A percentile compares a stretch with the other conserved stretches of the same genome.
These are phyloP conservation scores for Mythimna vitellina DNA, from an alignment of 2,888 invertebrate genomes.

Conservation along the genomic window DNA sequence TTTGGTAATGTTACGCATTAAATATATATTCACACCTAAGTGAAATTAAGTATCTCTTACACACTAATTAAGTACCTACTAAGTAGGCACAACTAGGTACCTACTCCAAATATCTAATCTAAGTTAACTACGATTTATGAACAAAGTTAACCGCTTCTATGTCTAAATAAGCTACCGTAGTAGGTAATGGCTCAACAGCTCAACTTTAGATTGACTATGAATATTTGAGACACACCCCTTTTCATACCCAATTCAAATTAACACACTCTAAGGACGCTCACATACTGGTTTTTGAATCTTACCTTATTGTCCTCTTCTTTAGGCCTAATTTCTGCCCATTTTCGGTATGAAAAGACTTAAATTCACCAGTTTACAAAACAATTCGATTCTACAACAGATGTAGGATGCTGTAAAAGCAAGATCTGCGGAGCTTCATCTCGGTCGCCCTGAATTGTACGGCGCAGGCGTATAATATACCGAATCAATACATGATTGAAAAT, in stretches of 20 bases:
- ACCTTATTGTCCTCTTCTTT: constrained; percentile 46
- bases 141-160: constrained; percentile 16
- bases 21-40: no score
- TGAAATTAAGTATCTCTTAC: no score
- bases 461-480: constrained; percentile 77
- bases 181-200: constrained; percentile 61
- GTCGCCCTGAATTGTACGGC: constrained; percentile 76
- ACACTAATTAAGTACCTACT: no score
- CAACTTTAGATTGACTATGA: constrained; percentile 75
- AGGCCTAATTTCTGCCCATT: constrained; percentile 34
- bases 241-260: constrained; percentile 9
- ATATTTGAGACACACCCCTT: constrained; percentile 72
- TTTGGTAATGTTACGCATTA: no score
- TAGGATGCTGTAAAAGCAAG: constrained; percentile 77
- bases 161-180: constrained; percentile 45
- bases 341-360: constrained; percentile 17
- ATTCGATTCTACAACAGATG: constrained; percentile 73
- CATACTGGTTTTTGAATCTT: constrained; percentile 35
- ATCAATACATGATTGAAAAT: constrained; percentile 29
- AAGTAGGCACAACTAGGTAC: no score
- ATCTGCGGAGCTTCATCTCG: constrained; percentile 78
- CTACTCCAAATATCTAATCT: background rate
- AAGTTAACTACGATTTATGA: background rate
- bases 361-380: constrained; percentile 41
- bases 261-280: constrained; percentile 18